Percentiles rank a stretch among this genome's conserved stretches.
phyloP scores from a whole-genome alignment of 2,797 vertebrate species.

The Sebastes trivittatus region DNA sequence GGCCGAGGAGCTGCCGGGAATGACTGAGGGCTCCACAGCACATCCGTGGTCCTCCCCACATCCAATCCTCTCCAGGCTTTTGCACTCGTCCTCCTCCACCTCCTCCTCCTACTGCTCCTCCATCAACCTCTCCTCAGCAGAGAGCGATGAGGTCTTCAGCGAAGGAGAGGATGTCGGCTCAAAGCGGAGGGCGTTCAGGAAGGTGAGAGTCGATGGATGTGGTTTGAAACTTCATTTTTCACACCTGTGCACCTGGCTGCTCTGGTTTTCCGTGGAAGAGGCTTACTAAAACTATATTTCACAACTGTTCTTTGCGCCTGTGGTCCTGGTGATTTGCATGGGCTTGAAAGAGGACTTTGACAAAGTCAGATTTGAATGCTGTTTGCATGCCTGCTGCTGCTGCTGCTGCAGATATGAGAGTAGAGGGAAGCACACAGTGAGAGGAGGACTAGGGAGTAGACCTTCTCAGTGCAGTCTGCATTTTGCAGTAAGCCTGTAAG shows the following conservation, averaged over 20 bases:
- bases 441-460: background rate
- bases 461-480: background rate
- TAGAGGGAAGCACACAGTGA: background rate
- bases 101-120: conserved; percentile 78
- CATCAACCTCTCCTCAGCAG: conserved; percentile 79
- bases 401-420: conserved; percentile 46
- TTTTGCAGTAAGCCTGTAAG: background rate
- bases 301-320: conserved; percentile 58
- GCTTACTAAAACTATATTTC: conserved; percentile 34
- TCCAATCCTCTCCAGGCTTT: conserved; percentile 70
- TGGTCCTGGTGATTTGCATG: conserved; percentile 78
- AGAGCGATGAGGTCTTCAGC: conserved; percentile 86
- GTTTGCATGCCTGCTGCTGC: conserved; percentile 77
- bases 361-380: conserved; percentile 77
- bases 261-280: conserved; percentile 26
- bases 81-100: conserved; percentile 57
- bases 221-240: background rate
- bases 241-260: background rate
- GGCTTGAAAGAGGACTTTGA: conserved; percentile 79
- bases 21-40: background rate
- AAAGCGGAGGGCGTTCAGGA: conserved; percentile 75
- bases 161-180: conserved; percentile 76
- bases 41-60: conserved; percentile 55
- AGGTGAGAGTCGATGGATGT: conserved; percentile 69
- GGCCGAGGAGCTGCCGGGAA: background rate